These are phyloP conservation scores for Poeciliopsis prolifica DNA, from an alignment of 2,113 vertebrate species.

Conservation along the genomic window DNA sequence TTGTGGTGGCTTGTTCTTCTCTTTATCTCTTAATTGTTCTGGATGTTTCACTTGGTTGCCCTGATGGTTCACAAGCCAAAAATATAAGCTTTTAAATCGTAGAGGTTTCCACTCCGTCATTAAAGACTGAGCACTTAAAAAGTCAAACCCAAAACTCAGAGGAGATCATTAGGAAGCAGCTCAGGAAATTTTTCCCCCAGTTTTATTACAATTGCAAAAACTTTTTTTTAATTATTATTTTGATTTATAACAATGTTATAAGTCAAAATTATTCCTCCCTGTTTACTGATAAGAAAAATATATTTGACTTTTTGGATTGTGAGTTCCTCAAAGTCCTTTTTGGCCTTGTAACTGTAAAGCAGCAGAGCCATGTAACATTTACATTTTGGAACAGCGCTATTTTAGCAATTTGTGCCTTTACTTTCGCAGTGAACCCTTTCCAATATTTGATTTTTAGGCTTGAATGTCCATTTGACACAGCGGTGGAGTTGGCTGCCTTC, in stretches of 20 bases:
- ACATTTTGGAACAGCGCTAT: too few species aligned
- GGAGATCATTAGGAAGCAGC: too few species aligned
- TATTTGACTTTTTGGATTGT: background rate
- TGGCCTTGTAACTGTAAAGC: background rate
- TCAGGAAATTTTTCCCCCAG: too few species aligned
- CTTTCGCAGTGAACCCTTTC: background rate
- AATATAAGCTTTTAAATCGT: background rate
- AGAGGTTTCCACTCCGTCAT: background rate
- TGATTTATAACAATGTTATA: too few species aligned
- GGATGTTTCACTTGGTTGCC: too few species aligned
- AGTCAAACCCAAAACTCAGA: background rate
- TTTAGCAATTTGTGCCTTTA: too few species aligned
- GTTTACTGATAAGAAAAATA: background rate
- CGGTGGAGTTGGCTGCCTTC: slow-evolving; percentile 91
- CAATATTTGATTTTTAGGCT: slow-evolving; percentile 78
- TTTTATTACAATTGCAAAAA: background rate
- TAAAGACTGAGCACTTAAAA: background rate
- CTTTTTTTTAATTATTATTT: background rate
- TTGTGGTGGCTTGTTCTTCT: background rate
- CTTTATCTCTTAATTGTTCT: background rate
- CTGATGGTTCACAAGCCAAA: background rate
- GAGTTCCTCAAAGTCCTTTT: background rate
- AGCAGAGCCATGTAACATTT: too few species aligned
- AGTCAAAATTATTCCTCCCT: background rate
- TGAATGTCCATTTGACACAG: slow-evolving; percentile 93